phyloP scores from a whole-genome alignment of 2,113 vertebrate genomes.

The Brachypodius melanocephalos region DNA sequence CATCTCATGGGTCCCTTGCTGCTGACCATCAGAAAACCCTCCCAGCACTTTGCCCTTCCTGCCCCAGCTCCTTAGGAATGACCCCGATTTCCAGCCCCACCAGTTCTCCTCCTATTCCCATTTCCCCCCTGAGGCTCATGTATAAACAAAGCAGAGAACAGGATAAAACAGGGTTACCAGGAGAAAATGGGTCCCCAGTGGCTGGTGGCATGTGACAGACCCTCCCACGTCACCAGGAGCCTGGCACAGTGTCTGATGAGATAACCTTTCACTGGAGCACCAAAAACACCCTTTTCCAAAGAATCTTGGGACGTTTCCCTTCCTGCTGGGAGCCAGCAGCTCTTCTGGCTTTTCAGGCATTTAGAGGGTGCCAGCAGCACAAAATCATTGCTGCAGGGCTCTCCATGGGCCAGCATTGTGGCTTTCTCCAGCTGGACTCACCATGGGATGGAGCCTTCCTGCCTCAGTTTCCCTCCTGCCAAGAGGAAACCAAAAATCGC shows the following conservation, averaged over 20 bases:
- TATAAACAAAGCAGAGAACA: slow-evolving; percentile 12
- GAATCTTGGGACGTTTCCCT: not conserved
- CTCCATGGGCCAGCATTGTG: not conserved
- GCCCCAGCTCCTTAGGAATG: not conserved
- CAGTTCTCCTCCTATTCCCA: not conserved
- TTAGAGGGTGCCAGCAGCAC: not conserved
- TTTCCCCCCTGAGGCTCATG: not conserved
- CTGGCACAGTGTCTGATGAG: not conserved
- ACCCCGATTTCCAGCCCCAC: not conserved
- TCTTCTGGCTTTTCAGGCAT: not conserved
- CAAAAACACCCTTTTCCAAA: not conserved
- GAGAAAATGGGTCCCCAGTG: not conserved
- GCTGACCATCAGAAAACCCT: not conserved
- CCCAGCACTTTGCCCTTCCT: not conserved
- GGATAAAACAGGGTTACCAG: not conserved
- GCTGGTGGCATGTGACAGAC: not conserved
- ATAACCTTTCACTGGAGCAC: slow-evolving; percentile 11
- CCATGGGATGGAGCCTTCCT: rapidly evolving
- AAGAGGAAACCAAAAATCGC: not conserved
- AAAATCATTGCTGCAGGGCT: not conserved
- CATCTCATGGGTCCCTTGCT: rapidly evolving
- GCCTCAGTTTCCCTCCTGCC: not conserved
- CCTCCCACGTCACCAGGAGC: not conserved
- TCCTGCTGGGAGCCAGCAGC: not conserved
- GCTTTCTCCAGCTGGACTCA: not conserved